Conservation (phyloP, 2,113 vertebrate genomes). For the Lepus europaeus region DNA sequence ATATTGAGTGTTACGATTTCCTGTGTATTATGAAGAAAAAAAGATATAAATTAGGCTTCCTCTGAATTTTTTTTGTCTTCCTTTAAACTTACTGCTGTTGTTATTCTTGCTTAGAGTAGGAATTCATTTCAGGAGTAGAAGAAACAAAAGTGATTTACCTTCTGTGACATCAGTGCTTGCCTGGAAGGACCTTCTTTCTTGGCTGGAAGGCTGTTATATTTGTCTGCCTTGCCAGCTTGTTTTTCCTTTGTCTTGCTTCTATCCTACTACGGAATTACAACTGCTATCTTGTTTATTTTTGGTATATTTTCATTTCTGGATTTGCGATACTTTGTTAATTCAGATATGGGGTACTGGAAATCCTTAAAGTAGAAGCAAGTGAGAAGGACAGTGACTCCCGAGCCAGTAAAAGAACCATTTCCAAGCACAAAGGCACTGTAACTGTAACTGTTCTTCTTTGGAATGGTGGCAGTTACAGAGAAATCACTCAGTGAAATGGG, state of each 20-base stretch:
- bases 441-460: not conserved
- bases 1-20: constrained; percentile 67
- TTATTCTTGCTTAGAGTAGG: constrained; percentile 52
- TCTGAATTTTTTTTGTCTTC: constrained; percentile 74
- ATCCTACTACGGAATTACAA: not conserved
- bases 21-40: constrained; percentile 69
- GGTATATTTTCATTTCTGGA: constrained; percentile 22
- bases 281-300: constrained; percentile 17
- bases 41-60: constrained; percentile 46
- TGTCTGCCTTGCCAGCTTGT: constrained; percentile 24
- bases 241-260: not conserved
- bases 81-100: constrained; percentile 67
- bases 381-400: not conserved
- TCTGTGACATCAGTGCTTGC: not conserved
- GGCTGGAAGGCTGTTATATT: not conserved
- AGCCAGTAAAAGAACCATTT: constrained; percentile 2
- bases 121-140: constrained; percentile 45
- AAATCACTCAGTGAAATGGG: constrained; percentile 14
- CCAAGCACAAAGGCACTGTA: not conserved
- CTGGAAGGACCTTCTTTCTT: not conserved
- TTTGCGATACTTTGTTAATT: constrained; percentile 32
- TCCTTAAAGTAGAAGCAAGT: not conserved
- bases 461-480: not conserved
- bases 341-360: not conserved
- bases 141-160: not conserved